These are phyloP conservation scores for Rissa tridactyla DNA, from an alignment of 2,113 vertebrate genomes.

Conservation along the genomic window DNA sequence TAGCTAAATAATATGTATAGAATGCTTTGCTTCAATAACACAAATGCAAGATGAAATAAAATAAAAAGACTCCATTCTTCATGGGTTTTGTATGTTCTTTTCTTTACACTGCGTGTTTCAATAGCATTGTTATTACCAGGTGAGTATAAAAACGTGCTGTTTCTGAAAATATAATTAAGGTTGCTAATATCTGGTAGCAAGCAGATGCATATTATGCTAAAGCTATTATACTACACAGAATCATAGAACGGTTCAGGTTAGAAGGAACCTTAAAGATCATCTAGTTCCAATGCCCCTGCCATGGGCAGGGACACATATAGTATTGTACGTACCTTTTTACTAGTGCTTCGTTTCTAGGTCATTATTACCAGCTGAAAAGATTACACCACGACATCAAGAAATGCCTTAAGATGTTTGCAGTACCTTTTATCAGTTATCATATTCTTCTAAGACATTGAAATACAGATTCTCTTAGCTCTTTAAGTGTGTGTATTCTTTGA, in stretches of 20 bases:
- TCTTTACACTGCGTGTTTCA: conserved; percentile 36
- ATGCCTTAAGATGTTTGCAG: not conserved
- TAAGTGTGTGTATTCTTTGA: not conserved
- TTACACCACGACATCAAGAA: not conserved
- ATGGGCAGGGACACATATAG: no score
- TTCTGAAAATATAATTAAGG: not conserved
- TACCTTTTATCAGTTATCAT: not conserved
- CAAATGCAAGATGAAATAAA: conserved; percentile 60
- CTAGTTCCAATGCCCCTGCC: no score
- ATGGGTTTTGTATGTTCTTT: conserved; percentile 13
- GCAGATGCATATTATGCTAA: not conserved
- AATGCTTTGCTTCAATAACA: conserved; percentile 40
- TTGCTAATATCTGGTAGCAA: not conserved
- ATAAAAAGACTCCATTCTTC: conserved; percentile 34
- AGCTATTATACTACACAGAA: not conserved
- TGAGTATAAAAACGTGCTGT: not conserved
- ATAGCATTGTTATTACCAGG: not conserved
- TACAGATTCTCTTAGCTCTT: not conserved
- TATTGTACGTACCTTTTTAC: not conserved
- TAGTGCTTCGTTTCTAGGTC: not conserved
- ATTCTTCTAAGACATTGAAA: not conserved
- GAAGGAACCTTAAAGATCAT: no score
- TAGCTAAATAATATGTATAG: conserved; percentile 48
- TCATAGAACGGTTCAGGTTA: no score
- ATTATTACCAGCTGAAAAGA: not conserved